Conservation (phyloP, 2,888 invertebrate genomes). For the Leptarthrus brevirostris region DNA sequence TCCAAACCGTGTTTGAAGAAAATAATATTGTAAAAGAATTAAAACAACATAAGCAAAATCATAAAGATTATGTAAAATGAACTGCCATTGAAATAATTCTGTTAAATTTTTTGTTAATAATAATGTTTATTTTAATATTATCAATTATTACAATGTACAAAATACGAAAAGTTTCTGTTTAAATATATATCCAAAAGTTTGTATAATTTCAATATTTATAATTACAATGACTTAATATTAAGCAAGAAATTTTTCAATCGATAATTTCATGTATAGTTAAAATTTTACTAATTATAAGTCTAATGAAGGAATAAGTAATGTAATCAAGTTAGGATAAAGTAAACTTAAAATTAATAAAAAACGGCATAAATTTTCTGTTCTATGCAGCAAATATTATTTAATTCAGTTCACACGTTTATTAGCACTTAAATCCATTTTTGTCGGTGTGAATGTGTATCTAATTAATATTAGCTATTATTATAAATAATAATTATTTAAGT, state of each 20-base stretch:
- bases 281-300: constrained; percentile 31
- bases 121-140: constrained; percentile 26
- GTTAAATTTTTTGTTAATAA: constrained; percentile 9
- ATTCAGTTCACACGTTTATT: constrained; percentile 1
- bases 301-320: background rate
- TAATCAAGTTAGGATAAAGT: constrained; percentile 1
- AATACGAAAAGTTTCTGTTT: background rate
- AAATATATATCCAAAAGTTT: background rate
- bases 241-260: constrained; percentile 14
- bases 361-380: background rate
- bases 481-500: constrained; percentile 34
- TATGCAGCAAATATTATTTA: no score
- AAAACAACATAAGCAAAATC: background rate
- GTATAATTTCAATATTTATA: constrained; percentile 26
- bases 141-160: constrained; percentile 31
- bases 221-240: constrained; percentile 31
- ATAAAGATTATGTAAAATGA: constrained; percentile 1
- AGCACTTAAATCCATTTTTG: constrained; percentile 15
- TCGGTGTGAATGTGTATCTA: constrained; percentile 42
- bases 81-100: constrained; percentile 36
- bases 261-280: constrained; percentile 42
- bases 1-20: background rate
- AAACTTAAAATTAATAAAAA: background rate
- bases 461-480: constrained; percentile 14
- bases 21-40: constrained; percentile 19